Evolutionary conservation across 2,113 vertebrate genomes (phyloP), one percentile per base, ranked within the genome.

Genomic region (Barbus barbus): DNA sequence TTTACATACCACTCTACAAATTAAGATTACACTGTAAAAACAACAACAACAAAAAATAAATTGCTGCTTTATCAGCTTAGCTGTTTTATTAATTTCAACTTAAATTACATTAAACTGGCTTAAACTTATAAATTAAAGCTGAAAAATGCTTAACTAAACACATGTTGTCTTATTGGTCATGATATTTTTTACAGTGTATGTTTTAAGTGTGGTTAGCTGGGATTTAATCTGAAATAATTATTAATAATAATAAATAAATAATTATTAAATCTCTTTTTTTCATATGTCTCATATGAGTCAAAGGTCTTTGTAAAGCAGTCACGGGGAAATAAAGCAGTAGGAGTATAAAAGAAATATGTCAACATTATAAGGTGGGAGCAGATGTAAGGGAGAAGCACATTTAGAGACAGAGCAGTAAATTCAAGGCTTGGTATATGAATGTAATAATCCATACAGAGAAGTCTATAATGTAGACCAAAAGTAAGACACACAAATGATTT

Each of bases 401-500:
- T 63, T 65, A 51, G 61, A 71, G 38, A 53, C 16, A 46, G 56
- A 22, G 63, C 20, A 71, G 44, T 69, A 53, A 81, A 53, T 71
- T 36, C 63, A 24, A 36, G 20, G 63, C 11, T 24, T 81, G 60
- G 33, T 80, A 65, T 65, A 80, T 71, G 46, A 56, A 51, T 75
- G 76, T 61, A 58, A 83, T 79, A 72, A 51, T 72, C 79, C 65
- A 36, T 79, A 79, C 11, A 60, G 24, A 38, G 51, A 76, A 86
- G 69, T 69, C 75, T 86, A 71, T 44, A 74, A 86, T 71, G 83
- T 16, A 72, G 60, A 87, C 79, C 85, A 89, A 87, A 90, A 86
- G 84, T 78, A 72, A 87, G 79, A 60, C 83, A 44, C 78, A 73
- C 78, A 73, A 65, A 77, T 88, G 83, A 89, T 90, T 90, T 90